phyloP scores from a whole-genome alignment of 35 echinoderm and acorn worm genomes.

The Ophiothrix spiculata region DNA sequence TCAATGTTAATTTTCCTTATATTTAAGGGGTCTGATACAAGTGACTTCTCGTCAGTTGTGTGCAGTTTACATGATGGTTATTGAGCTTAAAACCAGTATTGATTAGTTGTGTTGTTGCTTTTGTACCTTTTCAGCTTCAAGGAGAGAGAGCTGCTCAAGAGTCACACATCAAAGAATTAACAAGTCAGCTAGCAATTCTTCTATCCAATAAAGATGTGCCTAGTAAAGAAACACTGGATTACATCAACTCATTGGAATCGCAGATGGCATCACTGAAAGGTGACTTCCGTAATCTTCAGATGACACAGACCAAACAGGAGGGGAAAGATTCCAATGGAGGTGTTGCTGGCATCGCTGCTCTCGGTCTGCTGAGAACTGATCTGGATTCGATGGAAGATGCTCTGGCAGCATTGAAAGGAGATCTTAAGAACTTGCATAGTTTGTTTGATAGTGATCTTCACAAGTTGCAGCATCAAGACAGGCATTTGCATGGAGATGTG shows the following conservation, averaged over 20 bases:
- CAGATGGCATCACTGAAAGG: constrained; percentile 38
- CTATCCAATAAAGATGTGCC: not conserved
- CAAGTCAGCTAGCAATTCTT: constrained; percentile 16
- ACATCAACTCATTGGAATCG: constrained; percentile 42
- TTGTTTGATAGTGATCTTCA: not conserved
- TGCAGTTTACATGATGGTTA: not conserved
- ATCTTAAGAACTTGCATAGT: constrained; percentile 18
- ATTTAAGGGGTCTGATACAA: too few species aligned
- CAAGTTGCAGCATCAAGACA: not conserved
- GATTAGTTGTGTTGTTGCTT: not conserved
- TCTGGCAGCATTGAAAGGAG: constrained; percentile 31
- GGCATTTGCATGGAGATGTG: constrained; percentile 15
- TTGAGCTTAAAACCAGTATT: too few species aligned
- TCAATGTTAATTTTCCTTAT: too few species aligned
- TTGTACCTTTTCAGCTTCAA: constrained; percentile 40
- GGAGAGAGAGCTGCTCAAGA: not conserved
- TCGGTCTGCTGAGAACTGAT: constrained; percentile 13
- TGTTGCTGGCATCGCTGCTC: not conserved
- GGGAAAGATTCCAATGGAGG: not conserved
- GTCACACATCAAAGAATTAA: constrained; percentile 15
- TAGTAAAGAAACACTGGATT: constrained; percentile 27
- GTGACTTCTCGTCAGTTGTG: too few species aligned
- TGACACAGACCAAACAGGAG: not conserved
- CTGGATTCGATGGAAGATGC: constrained; percentile 25
- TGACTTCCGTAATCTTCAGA: constrained; percentile 29